Conservation (phyloP, 2,888 invertebrate species). For the Fabriciana adippe region DNA sequence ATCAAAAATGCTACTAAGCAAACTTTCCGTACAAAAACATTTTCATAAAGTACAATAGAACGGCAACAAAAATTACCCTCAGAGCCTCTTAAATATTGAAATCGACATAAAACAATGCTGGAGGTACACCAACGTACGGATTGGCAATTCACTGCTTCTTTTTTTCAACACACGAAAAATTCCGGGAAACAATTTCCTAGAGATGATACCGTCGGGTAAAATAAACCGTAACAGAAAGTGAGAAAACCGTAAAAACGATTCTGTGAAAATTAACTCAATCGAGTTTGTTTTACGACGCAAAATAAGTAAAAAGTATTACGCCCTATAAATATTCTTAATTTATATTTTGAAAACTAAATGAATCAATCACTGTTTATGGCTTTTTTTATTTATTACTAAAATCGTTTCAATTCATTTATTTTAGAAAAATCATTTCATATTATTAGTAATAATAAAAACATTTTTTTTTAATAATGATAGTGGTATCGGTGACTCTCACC, state of each 20-base stretch:
- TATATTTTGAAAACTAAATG: not conserved
- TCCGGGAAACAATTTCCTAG: constrained; percentile 73
- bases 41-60: constrained; percentile 33
- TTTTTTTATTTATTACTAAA: too few species aligned
- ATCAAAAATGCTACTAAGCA: constrained; percentile 24
- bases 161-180: constrained; percentile 63
- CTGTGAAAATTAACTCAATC: constrained; percentile 74
- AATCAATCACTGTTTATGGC: not conserved
- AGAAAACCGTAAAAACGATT: constrained; percentile 74
- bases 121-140: constrained; percentile 40
- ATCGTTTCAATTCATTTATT: too few species aligned
- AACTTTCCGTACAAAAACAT: constrained; percentile 23
- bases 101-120: constrained; percentile 40
- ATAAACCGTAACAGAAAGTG: constrained; percentile 75
- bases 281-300: constrained; percentile 38
- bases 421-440: too few species aligned
- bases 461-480: too few species aligned
- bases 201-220: constrained; percentile 75
- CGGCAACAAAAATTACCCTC: constrained; percentile 35
- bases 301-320: constrained; percentile 32
- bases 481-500: too few species aligned
- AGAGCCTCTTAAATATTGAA: constrained; percentile 39
- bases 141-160: constrained; percentile 50
- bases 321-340: constrained; percentile 2
- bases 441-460: too few species aligned